Percentiles rank a stretch among this genome's conserved stretches.
Evolutionary conservation across 2,797 vertebrate species (phyloP).

Genomic region (Trachops cirrhosus): DNA sequence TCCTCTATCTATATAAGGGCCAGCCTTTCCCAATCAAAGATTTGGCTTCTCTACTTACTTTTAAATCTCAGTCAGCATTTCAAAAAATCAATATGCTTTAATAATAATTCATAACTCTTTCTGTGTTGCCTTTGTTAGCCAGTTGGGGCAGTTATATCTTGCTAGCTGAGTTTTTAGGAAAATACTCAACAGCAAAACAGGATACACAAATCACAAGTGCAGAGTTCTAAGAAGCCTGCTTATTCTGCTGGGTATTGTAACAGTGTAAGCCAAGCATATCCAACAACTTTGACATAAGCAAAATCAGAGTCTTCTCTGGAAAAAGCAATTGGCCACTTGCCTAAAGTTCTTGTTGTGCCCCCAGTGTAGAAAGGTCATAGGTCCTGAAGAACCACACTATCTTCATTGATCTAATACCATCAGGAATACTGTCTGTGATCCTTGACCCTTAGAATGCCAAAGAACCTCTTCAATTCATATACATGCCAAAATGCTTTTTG

Average conservation of each 20-base stretch:
- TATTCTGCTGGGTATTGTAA: background rate
- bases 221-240: background rate
- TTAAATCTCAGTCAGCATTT: slow-evolving; percentile 41
- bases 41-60: slow-evolving; percentile 50
- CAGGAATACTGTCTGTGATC: background rate
- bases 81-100: slow-evolving; percentile 52
- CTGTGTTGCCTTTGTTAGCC: slow-evolving; percentile 44
- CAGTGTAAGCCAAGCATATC: background rate
- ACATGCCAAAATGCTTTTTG: background rate
- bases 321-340: background rate
- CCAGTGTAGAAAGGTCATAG: background rate
- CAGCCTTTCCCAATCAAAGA: background rate
- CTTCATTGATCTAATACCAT: background rate
- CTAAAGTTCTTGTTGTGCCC: background rate
- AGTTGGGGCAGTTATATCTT: slow-evolving; percentile 33
- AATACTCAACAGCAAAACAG: background rate
- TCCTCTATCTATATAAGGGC: background rate
- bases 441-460: background rate
- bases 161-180: slow-evolving; percentile 37
- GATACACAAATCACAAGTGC: background rate
- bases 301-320: background rate
- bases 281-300: background rate
- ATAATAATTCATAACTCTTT: slow-evolving; percentile 74
- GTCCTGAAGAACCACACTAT: background rate
- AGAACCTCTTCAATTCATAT: background rate